These are phyloP conservation scores for Apamea crenata DNA, from an alignment of 2,888 invertebrate species.

Conservation along the genomic window DNA sequence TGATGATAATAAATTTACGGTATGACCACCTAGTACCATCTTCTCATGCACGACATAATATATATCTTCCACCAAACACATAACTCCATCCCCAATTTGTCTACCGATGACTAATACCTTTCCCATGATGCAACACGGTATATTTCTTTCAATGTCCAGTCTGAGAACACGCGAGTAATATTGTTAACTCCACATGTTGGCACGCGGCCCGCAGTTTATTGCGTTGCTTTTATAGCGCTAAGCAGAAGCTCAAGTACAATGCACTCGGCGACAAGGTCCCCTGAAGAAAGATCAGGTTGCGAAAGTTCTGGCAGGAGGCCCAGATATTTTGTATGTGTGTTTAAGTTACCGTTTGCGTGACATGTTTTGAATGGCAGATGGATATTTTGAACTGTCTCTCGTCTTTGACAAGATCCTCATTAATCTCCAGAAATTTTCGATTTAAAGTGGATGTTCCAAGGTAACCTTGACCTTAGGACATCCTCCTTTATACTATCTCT, in stretches of 20 bases:
- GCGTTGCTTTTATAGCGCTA: constrained; percentile 53
- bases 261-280: constrained; percentile 65
- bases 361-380: constrained; percentile 8
- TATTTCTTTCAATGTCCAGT: constrained; percentile 48
- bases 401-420: not conserved
- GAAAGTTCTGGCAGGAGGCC: constrained; percentile 61
- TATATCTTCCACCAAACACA: constrained; percentile 27
- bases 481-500: not conserved
- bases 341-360: constrained; percentile 45
- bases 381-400: not conserved
- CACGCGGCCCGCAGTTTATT: constrained; percentile 52
- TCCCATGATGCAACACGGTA: constrained; percentile 53
- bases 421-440: not conserved
- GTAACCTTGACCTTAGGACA: not conserved
- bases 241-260: constrained; percentile 67
- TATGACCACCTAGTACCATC: constrained; percentile 4
- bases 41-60: constrained; percentile 1
- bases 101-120: constrained; percentile 47
- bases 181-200: constrained; percentile 57
- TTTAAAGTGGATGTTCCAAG: too few relatives aligned
- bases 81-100: constrained; percentile 34
- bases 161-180: constrained; percentile 26
- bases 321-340: constrained; percentile 37
- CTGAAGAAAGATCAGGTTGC: constrained; percentile 62
- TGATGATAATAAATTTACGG: not conserved